Evolutionary conservation across 2,797 vertebrate genomes (phyloP).

Genomic region (Fistularia commersonii): DNA sequence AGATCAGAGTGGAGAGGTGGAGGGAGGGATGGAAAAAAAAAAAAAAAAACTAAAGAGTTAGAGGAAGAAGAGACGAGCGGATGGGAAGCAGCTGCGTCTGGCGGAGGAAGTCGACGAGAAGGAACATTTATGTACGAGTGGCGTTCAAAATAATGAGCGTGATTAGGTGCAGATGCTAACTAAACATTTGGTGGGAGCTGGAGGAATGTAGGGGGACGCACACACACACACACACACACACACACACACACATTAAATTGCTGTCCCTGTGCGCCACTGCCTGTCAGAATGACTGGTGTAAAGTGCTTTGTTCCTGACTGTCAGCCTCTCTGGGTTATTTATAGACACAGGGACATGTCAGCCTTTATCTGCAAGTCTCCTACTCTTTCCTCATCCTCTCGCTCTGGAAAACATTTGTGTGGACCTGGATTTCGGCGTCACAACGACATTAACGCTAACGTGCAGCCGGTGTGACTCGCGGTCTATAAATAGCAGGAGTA

Average conservation of each 20-base stretch:
- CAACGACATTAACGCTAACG: constrained; percentile 19
- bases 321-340: constrained; percentile 71
- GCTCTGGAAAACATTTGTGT: constrained; percentile 11
- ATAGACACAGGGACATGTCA: constrained; percentile 69
- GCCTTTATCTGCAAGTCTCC: constrained; percentile 52
- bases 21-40: constrained; percentile 17
- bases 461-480: constrained; percentile 6
- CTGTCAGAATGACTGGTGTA: constrained; percentile 63
- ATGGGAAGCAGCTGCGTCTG: constrained; percentile 5
- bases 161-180: constrained; percentile 55
- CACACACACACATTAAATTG: constrained; percentile 16
- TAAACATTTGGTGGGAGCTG: constrained; percentile 53
- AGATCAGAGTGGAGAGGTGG: constrained; percentile 44
- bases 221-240: constrained; percentile 15
- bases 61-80: constrained; percentile 17
- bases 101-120: constrained; percentile 11
- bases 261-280: constrained; percentile 49
- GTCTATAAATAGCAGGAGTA: background rate
- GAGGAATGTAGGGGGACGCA: constrained; percentile 15
- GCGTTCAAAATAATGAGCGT: constrained; percentile 26
- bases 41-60: constrained; percentile 13
- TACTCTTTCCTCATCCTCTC: constrained; percentile 3
- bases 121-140: constrained; percentile 20
- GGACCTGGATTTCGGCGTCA: constrained; percentile 4
- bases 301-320: constrained; percentile 72